A percentile compares a stretch with the other conserved stretches of the same genome.
These are phyloP conservation scores for Unio pictorum DNA, from an alignment of 2,888 invertebrate species.

Conservation along the genomic window DNA sequence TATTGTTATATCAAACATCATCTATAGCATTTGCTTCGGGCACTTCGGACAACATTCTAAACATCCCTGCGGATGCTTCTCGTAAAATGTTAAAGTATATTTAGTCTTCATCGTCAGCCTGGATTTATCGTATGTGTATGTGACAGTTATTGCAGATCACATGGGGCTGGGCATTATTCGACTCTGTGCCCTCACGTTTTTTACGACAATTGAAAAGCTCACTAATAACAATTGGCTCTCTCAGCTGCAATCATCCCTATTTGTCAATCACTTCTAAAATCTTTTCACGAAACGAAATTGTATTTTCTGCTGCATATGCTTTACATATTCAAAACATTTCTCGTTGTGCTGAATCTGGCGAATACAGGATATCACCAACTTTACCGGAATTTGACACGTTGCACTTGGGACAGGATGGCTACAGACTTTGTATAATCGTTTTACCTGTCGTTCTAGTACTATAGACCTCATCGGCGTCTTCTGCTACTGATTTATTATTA, in stretches of 20 bases:
- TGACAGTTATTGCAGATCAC: conserved; percentile 44
- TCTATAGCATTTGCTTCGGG: conserved; percentile 23
- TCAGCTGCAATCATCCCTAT: conserved; percentile 40
- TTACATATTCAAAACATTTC: conserved; percentile 32
- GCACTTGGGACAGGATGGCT: conserved; percentile 49
- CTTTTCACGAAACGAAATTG: conserved; percentile 26
- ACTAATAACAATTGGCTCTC: conserved; percentile 32
- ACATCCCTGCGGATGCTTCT: conserved; percentile 23
- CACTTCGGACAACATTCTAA: conserved; percentile 33
- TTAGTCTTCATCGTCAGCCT: conserved; percentile 53
- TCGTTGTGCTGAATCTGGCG: conserved; percentile 40
- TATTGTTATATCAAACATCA: conserved; percentile 19
- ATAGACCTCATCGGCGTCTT: conserved; percentile 22
- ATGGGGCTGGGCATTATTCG: conserved; percentile 36
- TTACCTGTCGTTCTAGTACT: conserved; percentile 36
- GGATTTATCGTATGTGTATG: conserved; percentile 49
- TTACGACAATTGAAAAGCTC: conserved; percentile 36
- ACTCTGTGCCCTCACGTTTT: conserved; percentile 17
- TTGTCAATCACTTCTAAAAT: conserved; percentile 26
- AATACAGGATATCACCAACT: conserved; percentile 42
- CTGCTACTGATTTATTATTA: conserved; percentile 29
- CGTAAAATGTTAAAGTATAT: conserved; percentile 20
- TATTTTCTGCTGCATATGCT: conserved; percentile 20
- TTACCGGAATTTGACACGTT: conserved; percentile 41
- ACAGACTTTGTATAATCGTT: conserved; percentile 35